A percentile compares a stretch with the other conserved stretches of the same genome.
Evolutionary conservation across 2,797 vertebrate species (phyloP).

Genomic region (Aphelocoma californica): DNA sequence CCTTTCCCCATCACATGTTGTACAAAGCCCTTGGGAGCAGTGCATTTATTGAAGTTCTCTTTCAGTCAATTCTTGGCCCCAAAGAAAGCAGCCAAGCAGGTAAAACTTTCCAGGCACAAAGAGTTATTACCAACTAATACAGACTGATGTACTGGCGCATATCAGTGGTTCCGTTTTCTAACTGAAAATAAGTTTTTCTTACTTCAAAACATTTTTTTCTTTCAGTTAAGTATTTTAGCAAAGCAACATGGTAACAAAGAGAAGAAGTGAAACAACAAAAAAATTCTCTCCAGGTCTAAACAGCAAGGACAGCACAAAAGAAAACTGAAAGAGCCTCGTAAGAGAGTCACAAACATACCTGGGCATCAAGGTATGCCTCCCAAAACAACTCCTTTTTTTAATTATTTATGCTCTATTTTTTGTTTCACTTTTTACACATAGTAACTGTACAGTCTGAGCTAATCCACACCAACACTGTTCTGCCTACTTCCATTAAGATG

Average conservation of each 20-base stretch:
- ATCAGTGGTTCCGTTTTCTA: not conserved
- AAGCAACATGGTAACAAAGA: not conserved
- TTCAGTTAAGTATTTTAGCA: not conserved
- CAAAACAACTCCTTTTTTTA: not conserved
- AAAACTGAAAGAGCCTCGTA: not conserved
- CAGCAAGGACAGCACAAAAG: not conserved
- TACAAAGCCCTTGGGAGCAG: not conserved
- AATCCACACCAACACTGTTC: not conserved
- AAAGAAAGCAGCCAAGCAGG: not conserved
- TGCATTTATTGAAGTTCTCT: not conserved
- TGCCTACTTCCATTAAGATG: not conserved
- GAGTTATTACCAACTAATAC: not conserved
- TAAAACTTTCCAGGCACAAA: not conserved
- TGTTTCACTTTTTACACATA: not conserved
- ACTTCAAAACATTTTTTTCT: not conserved
- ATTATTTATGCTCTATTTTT: not conserved
- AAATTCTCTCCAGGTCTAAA: not conserved
- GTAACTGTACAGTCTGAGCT: not conserved
- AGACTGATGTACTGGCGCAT: not conserved
- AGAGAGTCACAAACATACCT: not conserved
- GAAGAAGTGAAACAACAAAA: not conserved
- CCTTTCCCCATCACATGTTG: accelerated
- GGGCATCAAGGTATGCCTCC: not conserved
- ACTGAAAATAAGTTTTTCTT: not conserved
- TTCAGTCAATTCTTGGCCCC: not conserved